These are phyloP conservation scores for Catharus fuscescens DNA, from an alignment of 2,113 vertebrate genomes.

Conservation along the genomic window DNA sequence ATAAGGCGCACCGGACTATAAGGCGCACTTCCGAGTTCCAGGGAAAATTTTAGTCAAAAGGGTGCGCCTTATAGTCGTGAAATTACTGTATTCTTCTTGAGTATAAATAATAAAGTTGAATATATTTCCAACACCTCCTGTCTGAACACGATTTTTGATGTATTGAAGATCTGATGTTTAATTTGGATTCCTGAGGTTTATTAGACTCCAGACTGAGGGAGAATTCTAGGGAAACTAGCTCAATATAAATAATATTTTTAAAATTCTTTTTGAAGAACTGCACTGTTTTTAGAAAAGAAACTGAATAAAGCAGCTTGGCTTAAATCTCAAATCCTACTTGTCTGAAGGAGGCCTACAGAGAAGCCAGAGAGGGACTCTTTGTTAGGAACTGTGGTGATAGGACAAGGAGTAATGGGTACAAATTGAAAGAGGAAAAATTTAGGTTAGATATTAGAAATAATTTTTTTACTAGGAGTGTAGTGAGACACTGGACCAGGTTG, in stretches of 20 bases:
- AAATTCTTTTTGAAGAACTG: neutral
- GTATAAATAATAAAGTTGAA: neutral
- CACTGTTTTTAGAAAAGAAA: neutral
- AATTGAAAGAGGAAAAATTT: neutral
- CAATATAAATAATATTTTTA: neutral
- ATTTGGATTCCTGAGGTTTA: neutral
- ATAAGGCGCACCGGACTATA: too few species aligned
- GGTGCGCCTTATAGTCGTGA: too few species aligned
- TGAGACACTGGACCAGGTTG: neutral
- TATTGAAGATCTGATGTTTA: neutral
- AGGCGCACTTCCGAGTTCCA: too few species aligned
- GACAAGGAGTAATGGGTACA: neutral
- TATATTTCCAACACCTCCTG: neutral
- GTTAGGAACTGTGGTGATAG: neutral
- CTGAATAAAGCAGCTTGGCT: neutral
- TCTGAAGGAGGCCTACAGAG: neutral
- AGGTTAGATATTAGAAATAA: neutral
- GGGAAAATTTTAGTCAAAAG: too few species aligned
- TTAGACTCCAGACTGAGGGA: neutral
- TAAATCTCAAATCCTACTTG: neutral
- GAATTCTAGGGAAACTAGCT: neutral
- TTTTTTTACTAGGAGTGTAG: fast-evolving
- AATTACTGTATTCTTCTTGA: neutral
- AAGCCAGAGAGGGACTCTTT: neutral
- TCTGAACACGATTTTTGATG: neutral